These are phyloP conservation scores for Chrysomallon squamiferum DNA, from an alignment of 1,140 invertebrate genomes.

Conservation along the genomic window DNA sequence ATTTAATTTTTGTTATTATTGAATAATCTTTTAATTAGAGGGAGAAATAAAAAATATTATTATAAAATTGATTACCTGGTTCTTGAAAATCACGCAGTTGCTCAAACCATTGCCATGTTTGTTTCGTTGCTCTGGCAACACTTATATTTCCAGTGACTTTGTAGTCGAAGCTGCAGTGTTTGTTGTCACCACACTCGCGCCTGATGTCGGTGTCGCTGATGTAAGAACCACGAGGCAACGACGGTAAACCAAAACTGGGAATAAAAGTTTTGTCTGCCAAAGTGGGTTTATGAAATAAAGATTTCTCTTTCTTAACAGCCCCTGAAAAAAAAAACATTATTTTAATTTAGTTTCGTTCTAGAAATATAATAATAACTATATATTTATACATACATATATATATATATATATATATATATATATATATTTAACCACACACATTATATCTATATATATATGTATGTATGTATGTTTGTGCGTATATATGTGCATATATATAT, in stretches of 20 bases:
- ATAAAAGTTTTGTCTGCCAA: not conserved
- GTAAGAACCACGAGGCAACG: not conserved
- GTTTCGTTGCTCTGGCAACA: constrained; percentile 2
- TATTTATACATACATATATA: not conserved
- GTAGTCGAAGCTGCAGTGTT: constrained; percentile 10
- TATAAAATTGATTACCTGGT: constrained; percentile 6
- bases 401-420: not conserved
- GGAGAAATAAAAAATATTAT: not conserved
- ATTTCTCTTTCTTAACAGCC: not conserved
- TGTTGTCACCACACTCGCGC: not conserved
- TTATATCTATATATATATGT: not conserved
- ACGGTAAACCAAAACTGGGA: not conserved
- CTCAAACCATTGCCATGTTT: not conserved
- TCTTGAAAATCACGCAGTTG: not conserved
- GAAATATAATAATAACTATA: not conserved
- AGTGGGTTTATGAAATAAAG: constrained; percentile 8
- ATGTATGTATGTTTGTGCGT: not conserved
- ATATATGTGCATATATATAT: not conserved
- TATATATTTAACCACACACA: not conserved
- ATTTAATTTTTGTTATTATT: too few species aligned
- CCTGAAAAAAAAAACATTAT: constrained; percentile 9
- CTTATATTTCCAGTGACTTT: constrained; percentile 5
- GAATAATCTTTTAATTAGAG: too few species aligned
- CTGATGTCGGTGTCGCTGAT: not conserved
- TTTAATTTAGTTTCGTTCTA: not conserved